Evolutionary conservation across 2,888 invertebrate species (phyloP).

Genomic region (Stratiomys singularior): DNA sequence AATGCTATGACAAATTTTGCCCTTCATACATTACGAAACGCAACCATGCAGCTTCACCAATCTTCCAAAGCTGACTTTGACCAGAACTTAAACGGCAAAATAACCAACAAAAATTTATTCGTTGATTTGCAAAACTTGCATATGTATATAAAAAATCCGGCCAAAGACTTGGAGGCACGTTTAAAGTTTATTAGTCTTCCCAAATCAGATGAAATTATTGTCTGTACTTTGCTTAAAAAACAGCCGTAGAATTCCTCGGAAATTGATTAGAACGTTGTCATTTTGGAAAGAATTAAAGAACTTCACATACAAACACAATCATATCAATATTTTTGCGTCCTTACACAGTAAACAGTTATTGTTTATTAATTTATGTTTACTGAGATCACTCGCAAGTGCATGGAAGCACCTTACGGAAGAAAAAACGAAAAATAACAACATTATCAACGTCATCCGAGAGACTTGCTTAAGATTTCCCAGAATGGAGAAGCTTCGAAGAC

Average conservation of each 20-base stretch:
- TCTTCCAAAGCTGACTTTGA: no score
- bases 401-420: not conserved
- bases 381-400: not conserved
- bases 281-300: not conserved
- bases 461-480: not conserved
- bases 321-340: not conserved
- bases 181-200: no score
- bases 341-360: not conserved
- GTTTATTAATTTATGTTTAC: not conserved
- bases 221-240: not conserved
- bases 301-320: not conserved
- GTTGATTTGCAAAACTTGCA: not conserved
- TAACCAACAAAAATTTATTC: not conserved
- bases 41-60: no score
- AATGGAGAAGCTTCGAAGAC: not conserved
- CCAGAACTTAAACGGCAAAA: no score
- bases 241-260: not conserved
- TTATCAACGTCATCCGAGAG: slow-evolving; percentile 34
- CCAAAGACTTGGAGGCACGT: no score
- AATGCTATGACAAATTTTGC: no score
- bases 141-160: no score
- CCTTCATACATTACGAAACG: no score
- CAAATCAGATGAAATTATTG: no score
- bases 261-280: not conserved
- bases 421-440: slow-evolving; percentile 2